Conservation (phyloP, 2,888 invertebrate genomes). For the Drosophila lacicola region DNA sequence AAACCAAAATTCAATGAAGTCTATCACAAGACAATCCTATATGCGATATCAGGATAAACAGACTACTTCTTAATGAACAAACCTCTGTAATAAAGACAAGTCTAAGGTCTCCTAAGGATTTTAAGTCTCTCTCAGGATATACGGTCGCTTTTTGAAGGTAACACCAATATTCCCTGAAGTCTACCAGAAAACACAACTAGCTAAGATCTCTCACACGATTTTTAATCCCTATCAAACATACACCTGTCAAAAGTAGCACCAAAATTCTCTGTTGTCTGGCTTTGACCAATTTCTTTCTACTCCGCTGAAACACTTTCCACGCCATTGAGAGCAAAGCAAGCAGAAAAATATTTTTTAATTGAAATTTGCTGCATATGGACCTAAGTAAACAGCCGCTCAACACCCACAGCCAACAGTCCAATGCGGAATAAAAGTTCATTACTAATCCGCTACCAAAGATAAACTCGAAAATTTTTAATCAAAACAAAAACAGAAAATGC, state of each 20-base stretch:
- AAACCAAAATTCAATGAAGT: too few relatives aligned
- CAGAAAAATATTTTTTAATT: slow-evolving; percentile 68
- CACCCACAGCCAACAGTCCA: slow-evolving; percentile 19
- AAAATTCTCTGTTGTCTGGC: background rate
- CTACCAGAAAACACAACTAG: too few relatives aligned
- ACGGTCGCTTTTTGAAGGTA: too few relatives aligned
- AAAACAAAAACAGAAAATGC: slow-evolving; percentile 75
- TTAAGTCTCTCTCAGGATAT: too few relatives aligned
- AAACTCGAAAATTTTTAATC: slow-evolving; percentile 76
- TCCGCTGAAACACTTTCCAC: slow-evolving; percentile 18
- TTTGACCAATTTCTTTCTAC: background rate
- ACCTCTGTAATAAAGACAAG: too few relatives aligned
- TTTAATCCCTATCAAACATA: too few relatives aligned
- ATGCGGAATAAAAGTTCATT: slow-evolving; percentile 61
- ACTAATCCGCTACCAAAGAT: slow-evolving; percentile 80
- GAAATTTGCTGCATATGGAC: slow-evolving; percentile 65
- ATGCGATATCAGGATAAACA: too few relatives aligned
- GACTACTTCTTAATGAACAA: too few relatives aligned
- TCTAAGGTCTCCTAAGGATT: too few relatives aligned
- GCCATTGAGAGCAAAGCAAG: slow-evolving; percentile 29
- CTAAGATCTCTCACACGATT: too few relatives aligned
- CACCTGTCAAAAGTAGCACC: background rate
- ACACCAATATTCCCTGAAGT: too few relatives aligned
- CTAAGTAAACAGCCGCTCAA: slow-evolving; percentile 68
- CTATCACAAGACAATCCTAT: too few relatives aligned